phyloP scores from a whole-genome alignment of 92 coral and sea anemone genomes.

The Chrysogorgia sp. region DNA sequence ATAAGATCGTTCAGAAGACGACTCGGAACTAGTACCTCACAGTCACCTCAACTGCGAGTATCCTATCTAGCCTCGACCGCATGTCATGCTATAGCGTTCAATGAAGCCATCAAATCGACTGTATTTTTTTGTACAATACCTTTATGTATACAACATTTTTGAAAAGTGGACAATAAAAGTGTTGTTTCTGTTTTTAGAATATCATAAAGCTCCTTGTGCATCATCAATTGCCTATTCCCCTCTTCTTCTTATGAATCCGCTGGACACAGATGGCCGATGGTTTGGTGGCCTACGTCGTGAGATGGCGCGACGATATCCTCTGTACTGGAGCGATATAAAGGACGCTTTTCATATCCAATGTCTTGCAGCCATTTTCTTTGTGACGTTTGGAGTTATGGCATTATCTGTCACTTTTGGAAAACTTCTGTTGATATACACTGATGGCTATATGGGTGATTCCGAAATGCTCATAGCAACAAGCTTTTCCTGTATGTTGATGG shows the following conservation, averaged over 20 bases:
- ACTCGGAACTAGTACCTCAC: too few species aligned
- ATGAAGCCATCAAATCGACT: not conserved
- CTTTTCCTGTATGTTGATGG: slow-evolving; percentile 39
- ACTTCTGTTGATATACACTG: slow-evolving; percentile 3
- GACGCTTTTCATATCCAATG: slow-evolving; percentile 42
- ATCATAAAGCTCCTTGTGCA: not conserved
- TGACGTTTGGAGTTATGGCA: slow-evolving; percentile 28
- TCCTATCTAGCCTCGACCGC: too few species aligned
- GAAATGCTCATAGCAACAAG: slow-evolving; percentile 40
- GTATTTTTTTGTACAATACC: too few species aligned
- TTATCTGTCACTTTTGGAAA: slow-evolving; percentile 33
- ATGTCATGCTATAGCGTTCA: too few species aligned
- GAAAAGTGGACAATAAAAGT: too few species aligned
- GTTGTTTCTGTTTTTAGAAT: slow-evolving; percentile 10
- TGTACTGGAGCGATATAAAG: slow-evolving; percentile 33
- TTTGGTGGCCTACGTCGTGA: slow-evolving; percentile 43
- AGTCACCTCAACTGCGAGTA: too few species aligned
- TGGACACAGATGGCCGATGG: slow-evolving; percentile 36
- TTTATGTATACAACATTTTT: too few species aligned
- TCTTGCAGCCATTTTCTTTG: slow-evolving; percentile 37
- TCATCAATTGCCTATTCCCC: slow-evolving; percentile 23
- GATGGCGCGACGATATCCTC: slow-evolving; percentile 20
- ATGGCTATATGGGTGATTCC: slow-evolving; percentile 34
- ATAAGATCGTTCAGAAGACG: too few species aligned
- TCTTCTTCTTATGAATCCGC: slow-evolving; percentile 22